Evolutionary conservation across 2,888 invertebrate species (phyloP).

Genomic region (Chrysolina americana): DNA sequence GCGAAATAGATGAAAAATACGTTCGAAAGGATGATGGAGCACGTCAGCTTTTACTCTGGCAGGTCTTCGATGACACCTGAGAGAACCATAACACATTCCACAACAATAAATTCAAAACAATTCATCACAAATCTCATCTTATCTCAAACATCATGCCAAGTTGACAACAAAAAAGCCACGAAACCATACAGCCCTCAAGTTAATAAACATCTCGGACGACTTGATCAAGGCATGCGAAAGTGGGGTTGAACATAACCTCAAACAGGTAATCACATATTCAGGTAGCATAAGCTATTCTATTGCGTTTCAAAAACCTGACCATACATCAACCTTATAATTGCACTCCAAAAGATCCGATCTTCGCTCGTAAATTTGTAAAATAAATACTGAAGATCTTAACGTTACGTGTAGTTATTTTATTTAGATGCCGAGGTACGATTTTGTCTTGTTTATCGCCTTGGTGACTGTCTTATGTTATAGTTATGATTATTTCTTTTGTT

Average conservation of each 20-base stretch:
- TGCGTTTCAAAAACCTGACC: constrained; percentile 62
- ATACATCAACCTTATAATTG: constrained; percentile 69
- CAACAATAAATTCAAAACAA: constrained; percentile 43
- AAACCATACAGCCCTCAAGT: constrained; percentile 41
- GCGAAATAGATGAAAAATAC: background rate
- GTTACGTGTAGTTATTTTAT: constrained; percentile 52
- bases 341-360: constrained; percentile 69
- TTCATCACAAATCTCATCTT: constrained; percentile 41
- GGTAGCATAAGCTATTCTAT: constrained; percentile 65
- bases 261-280: constrained; percentile 67
- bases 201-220: constrained; percentile 52
- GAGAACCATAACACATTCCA: constrained; percentile 38
- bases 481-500: constrained; percentile 55
- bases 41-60: constrained; percentile 4
- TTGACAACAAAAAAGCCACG: constrained; percentile 40
- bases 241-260: constrained; percentile 47
- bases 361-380: constrained; percentile 70
- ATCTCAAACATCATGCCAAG: constrained; percentile 43
- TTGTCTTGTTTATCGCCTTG: constrained; percentile 68
- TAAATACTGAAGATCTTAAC: constrained; percentile 65
- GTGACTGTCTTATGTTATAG: constrained; percentile 65
- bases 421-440: constrained; percentile 65
- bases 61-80: constrained; percentile 14
- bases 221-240: constrained; percentile 47
- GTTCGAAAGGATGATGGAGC: constrained; percentile 16